Evolutionary conservation across 2,797 vertebrate species (phyloP), one percentile per base, ranked within the genome.

Genomic region (Galago senegalensis): DNA sequence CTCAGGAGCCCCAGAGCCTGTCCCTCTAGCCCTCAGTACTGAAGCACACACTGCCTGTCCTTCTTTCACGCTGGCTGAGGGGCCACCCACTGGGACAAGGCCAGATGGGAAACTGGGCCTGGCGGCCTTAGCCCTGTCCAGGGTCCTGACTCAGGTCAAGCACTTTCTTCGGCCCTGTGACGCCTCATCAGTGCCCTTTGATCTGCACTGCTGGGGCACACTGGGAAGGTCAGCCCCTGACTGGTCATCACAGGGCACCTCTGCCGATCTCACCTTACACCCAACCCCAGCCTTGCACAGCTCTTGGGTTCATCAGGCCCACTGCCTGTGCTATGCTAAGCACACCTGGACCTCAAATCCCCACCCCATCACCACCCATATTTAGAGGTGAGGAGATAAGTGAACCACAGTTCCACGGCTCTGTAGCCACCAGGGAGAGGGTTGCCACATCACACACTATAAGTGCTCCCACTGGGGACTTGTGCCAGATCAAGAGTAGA

Each of bases 121-220:
- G 63, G 34, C 79, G 40, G 56, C 79, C 76, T 77, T 7, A 4
- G 96, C 97, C 85, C 97, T 98, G 97, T 98, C 97, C 97, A 98
- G 97, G 97, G 97, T 98, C 96, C 97, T 98, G 97, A 98, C 96
- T 96, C 53, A 65, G 49, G 70, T 63, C 65, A 3, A 94, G 69
- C 46, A 53, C 67, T 91, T 81, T 67, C 40, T 72, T 46, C 61
- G 0, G 75, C 27, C 69, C 53, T 6, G 2, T 4, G 49, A 29
- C 58, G 34, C 5, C 40, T 65, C 1, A 2, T 29, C 65, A 0
- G 21, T 31, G 14, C 14, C 56, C 60, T 31, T 23, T 37, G 77
- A 75, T 49, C 27, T 84, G 60, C 2, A 43, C n/a, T 49, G 17
- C 34, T 12, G 2, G 0, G 29, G 53, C 29, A 10, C 79, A 60